Evolutionary conservation across 2,888 invertebrate genomes (phyloP).

Genomic region (Isoperla grammatica): DNA sequence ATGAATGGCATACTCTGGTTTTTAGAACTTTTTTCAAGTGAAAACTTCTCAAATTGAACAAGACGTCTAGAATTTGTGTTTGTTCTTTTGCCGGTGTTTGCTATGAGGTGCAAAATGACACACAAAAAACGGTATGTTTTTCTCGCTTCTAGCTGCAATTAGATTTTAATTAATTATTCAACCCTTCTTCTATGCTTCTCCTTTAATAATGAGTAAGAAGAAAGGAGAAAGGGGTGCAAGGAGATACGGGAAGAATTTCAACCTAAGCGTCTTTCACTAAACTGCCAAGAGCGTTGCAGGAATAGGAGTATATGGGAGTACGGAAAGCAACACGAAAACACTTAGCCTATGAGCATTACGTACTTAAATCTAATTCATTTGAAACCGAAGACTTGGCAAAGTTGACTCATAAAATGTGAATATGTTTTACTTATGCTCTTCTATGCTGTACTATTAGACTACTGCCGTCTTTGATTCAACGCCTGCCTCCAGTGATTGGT

Average conservation of each 20-base stretch:
- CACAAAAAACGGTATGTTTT: slow-evolving; percentile 13
- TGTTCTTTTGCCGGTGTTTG: slow-evolving; percentile 15
- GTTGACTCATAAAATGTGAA: too few relatives aligned
- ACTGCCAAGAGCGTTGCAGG: slow-evolving; percentile 4
- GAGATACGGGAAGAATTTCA: slow-evolving; percentile 12
- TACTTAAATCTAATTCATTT: too few relatives aligned
- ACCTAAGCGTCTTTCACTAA: not conserved
- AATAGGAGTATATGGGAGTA: too few relatives aligned
- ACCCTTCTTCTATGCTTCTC: slow-evolving; percentile 18
- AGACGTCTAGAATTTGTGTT: slow-evolving; percentile 3
- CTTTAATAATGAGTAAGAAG: slow-evolving; percentile 19
- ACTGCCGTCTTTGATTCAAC: too few relatives aligned
- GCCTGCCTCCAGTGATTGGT: too few relatives aligned
- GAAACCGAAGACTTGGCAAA: too few relatives aligned
- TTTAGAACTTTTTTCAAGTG: not conserved
- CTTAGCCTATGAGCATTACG: too few relatives aligned
- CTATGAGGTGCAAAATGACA: slow-evolving; percentile 18
- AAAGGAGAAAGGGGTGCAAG: not conserved
- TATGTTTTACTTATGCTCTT: too few relatives aligned
- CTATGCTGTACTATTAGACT: too few relatives aligned
- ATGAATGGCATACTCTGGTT: too few relatives aligned
- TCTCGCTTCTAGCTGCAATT: slow-evolving; percentile 19
- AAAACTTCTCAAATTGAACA: slow-evolving; percentile 14
- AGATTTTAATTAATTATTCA: slow-evolving; percentile 23
- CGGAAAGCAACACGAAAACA: too few relatives aligned